Base-by-base conservation (phyloP, 2,888 invertebrate genomes). In the Endotricha flammealis region DNA sequence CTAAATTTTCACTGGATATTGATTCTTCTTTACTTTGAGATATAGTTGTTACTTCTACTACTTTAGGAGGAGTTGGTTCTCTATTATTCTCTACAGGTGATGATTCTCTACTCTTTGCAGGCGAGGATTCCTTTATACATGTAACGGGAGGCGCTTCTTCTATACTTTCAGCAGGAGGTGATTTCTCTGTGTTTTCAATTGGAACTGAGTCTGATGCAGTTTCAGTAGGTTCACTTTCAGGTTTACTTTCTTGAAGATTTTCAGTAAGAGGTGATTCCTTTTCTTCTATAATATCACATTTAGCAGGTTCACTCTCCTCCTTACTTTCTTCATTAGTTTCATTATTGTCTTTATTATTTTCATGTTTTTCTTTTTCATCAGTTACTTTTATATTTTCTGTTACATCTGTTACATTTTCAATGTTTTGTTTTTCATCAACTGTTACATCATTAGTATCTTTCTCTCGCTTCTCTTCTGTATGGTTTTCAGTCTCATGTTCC, bases 401-500 rank as follows among this genome's bases (percentile, higher is more conserved):
- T 33, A 29, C 37, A 32, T 40, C 29, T 7, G 12, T 29, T 29
- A 42, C 40, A 27, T 37, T 28, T n/a, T 42, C 38, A 34, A n/a
- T n/a, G n/a, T n/a, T n/a, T n/a, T n/a, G n/a, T n/a, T 38, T 32
- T 38, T 43, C 29, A 4, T 44, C 39, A 32, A 24, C 10, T 7
- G 22, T 32, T 4, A 47, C 47, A 32, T 36, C 42, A 38, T 37
- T 34, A 20, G 4, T 39, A 29, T 33, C 31, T 34, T 33, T 46
- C 39, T 38, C 44, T 33, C 42, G 50, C 30, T 22, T 57, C 39
- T 41, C 42, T 41, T 38, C 42, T 42, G 40, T 29, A 11, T 36
- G 33, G 8, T 32, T 32, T 38, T 71, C 68, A 44, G 72, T 72
- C 49, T 79, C 79, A 54, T 75, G 67, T 38, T 81, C 73, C 39